A percentile compares a stretch with the other conserved stretches of the same genome.
phyloP scores from a whole-genome alignment of 2,113 vertebrate genomes.

The Thalassarche chlororhynchos region DNA sequence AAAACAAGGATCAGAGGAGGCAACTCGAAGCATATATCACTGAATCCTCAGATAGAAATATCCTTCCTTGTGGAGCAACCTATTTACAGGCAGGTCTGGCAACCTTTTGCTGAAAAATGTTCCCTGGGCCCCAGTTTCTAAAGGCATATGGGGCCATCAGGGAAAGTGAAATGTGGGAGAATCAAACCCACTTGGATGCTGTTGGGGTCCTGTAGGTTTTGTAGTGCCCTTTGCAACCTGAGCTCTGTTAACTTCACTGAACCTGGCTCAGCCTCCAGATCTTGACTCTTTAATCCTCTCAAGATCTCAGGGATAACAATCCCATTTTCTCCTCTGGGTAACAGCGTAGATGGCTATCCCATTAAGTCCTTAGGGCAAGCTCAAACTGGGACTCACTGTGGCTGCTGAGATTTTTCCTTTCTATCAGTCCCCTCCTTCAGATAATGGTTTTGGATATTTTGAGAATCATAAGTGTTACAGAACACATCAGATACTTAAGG shows the following conservation, averaged over 20 bases:
- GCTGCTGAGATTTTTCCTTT: background rate
- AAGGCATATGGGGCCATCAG: background rate
- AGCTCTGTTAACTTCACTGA: background rate
- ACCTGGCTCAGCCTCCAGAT: background rate
- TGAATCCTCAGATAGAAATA: background rate
- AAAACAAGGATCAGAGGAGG: conserved; percentile 31
- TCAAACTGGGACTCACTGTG: background rate
- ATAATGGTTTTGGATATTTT: background rate
- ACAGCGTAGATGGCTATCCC: background rate
- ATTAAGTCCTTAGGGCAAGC: background rate
- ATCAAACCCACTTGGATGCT: background rate
- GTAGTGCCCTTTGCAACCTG: background rate
- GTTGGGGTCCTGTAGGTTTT: background rate
- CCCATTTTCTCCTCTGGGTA: background rate
- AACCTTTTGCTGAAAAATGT: background rate
- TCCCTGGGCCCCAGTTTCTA: background rate
- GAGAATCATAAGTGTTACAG: background rate
- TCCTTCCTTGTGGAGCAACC: background rate
- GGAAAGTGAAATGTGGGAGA: background rate
- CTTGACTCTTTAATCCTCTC: background rate
- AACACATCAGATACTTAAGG: background rate
- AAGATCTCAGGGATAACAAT: background rate
- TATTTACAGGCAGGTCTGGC: background rate
- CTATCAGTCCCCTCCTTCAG: background rate
- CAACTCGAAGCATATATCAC: background rate